Evolutionary conservation across 2,888 invertebrate genomes (phyloP).

Genomic region (Linyphia triangularis): DNA sequence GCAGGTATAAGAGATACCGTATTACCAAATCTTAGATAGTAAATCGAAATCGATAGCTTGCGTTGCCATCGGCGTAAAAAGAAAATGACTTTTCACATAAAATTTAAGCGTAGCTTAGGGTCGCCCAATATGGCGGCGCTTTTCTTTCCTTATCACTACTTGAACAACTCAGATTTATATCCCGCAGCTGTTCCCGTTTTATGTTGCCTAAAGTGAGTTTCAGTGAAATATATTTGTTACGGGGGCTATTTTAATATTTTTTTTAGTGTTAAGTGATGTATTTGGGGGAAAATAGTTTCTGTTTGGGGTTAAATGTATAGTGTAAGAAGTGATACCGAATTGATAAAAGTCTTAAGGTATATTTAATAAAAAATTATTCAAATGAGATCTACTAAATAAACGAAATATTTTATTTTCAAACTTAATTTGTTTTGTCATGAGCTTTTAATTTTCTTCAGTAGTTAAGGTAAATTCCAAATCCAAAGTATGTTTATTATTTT

Average conservation of each 20-base stretch:
- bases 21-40: conserved; percentile 10
- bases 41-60: conserved; percentile 16
- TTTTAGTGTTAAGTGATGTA: not conserved
- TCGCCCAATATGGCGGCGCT: not conserved
- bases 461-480: too few relatives aligned
- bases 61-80: conserved; percentile 17
- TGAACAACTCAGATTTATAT: conserved; percentile 35
- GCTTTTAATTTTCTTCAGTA: too few relatives aligned
- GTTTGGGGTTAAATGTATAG: too few relatives aligned
- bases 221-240: not conserved
- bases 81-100: conserved; percentile 27
- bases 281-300: too few relatives aligned
- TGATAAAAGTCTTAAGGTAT: too few relatives aligned
- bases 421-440: too few relatives aligned
- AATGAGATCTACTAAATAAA: too few relatives aligned
- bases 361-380: too few relatives aligned
- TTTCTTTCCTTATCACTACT: conserved; percentile 34
- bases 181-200: conserved; percentile 6
- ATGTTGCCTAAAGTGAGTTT: not conserved
- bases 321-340: too few relatives aligned
- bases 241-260: not conserved
- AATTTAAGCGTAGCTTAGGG: conserved; percentile 37
- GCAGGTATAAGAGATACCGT: not conserved
- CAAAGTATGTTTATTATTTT: too few relatives aligned
- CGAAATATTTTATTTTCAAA: too few relatives aligned